Percentiles rank a stretch among this genome's conserved stretches.
Conservation (phyloP, 2,797 vertebrate genomes). For the Threskiornis aethiopicus region DNA sequence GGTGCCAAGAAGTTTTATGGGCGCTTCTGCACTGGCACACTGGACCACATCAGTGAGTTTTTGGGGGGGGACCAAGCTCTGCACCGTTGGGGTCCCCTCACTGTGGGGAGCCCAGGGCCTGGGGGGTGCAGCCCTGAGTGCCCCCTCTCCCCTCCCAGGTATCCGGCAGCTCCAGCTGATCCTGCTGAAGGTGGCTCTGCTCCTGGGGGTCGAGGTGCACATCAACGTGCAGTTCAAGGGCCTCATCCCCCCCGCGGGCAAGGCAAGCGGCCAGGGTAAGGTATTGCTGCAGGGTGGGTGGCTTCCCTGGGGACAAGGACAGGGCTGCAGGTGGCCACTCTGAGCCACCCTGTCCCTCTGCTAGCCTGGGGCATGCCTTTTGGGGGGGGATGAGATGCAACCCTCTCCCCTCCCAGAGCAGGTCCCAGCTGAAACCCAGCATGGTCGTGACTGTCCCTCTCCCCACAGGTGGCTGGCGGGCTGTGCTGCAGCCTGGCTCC, state of each 20-base stretch:
- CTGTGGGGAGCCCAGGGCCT: background rate
- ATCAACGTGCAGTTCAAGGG: slow-evolving; percentile 82
- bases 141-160: slow-evolving; percentile 69
- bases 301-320: background rate
- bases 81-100: fast-evolving
- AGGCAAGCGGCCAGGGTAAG: background rate
- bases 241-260: slow-evolving; percentile 62
- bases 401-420: background rate
- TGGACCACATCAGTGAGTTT: slow-evolving; percentile 94
- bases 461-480: slow-evolving; percentile 79
- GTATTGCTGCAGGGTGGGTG: fast-evolving
- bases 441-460: background rate
- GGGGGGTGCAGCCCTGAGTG: background rate
- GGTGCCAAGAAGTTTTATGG: slow-evolving; percentile 95
- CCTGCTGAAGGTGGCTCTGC: slow-evolving; percentile 87
- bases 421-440: background rate
- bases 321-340: background rate
- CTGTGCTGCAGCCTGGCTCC: slow-evolving; percentile 78
- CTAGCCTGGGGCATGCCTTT: background rate
- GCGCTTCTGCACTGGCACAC: slow-evolving; percentile 87
- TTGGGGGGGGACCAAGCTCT: fast-evolving
- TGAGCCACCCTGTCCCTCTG: background rate
- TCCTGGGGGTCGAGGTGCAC: slow-evolving; percentile 94
- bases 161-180: slow-evolving; percentile 94
- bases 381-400: background rate